A percentile compares a stretch with the other conserved stretches of the same genome.
phyloP scores from a whole-genome alignment of 2,797 vertebrate genomes.

The Setipinna tenuifilis region DNA sequence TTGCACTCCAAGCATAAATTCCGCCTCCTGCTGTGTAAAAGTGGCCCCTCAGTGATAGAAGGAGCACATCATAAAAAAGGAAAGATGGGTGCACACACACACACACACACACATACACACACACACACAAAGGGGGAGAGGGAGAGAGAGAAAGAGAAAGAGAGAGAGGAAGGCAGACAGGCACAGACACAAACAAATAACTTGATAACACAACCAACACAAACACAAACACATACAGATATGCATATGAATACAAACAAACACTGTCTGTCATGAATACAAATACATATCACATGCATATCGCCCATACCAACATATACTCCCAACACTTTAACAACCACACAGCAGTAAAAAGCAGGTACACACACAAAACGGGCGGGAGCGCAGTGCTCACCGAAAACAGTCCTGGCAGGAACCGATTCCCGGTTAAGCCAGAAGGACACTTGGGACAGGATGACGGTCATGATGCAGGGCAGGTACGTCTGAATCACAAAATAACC shows the following conservation, averaged over 20 bases:
- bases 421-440: constrained; percentile 83
- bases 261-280: constrained; percentile 1
- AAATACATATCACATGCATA: constrained; percentile 17
- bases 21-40: background rate
- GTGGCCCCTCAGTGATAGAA: background rate
- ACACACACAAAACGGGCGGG: background rate
- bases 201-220: background rate
- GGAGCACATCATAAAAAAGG: constrained; percentile 7
- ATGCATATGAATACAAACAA: background rate
- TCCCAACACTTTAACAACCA: background rate
- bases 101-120: background rate
- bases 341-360: background rate
- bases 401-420: constrained; percentile 77
- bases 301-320: background rate
- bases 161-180: too few species aligned
- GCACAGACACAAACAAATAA: background rate
- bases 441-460: constrained; percentile 77
- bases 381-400: constrained; percentile 65
- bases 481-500: constrained; percentile 80
- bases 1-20: background rate
- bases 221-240: background rate
- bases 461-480: constrained; percentile 78
- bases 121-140: too few species aligned
- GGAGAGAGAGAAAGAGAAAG: background rate
- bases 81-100: background rate